Evolutionary conservation across 2,888 invertebrate species (phyloP).

Genomic region (Dugesia japonica): DNA sequence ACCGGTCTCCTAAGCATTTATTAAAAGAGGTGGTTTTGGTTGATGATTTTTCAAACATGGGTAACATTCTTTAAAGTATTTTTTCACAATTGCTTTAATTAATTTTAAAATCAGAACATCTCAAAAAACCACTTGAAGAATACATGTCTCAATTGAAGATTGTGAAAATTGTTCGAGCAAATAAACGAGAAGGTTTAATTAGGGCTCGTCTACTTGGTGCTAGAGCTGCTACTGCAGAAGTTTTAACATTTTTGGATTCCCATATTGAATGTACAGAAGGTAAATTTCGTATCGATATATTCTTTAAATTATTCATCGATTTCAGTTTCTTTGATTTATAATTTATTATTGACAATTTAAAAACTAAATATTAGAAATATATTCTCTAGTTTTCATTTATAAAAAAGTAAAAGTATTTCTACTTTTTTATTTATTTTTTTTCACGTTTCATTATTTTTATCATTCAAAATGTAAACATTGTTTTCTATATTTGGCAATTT

Average conservation of each 20-base stretch:
- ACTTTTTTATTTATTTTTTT: too few relatives aligned
- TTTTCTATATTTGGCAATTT: too few relatives aligned
- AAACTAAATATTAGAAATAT: too few relatives aligned
- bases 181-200: constrained; percentile 81
- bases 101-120: constrained; percentile 55
- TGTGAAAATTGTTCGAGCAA: constrained; percentile 74
- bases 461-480: too few relatives aligned
- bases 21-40: constrained; percentile 84
- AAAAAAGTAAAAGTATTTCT: too few relatives aligned
- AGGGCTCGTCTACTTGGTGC: constrained; percentile 79
- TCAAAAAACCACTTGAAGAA: constrained; percentile 74
- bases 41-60: constrained; percentile 65
- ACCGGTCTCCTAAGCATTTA: constrained; percentile 71
- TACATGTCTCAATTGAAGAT: constrained; percentile 67
- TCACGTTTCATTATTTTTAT: too few relatives aligned
- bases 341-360: too few relatives aligned
- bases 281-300: too few relatives aligned
- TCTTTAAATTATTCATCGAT: too few relatives aligned
- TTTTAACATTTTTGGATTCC: constrained; percentile 87
- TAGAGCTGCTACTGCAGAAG: constrained; percentile 64
- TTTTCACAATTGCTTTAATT: not conserved
- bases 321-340: too few relatives aligned
- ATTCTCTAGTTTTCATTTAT: too few relatives aligned
- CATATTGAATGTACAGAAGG: constrained; percentile 78
- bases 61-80: constrained; percentile 10